Conservation (phyloP, 2,888 invertebrate species). For the Hypolimnas misippus region DNA sequence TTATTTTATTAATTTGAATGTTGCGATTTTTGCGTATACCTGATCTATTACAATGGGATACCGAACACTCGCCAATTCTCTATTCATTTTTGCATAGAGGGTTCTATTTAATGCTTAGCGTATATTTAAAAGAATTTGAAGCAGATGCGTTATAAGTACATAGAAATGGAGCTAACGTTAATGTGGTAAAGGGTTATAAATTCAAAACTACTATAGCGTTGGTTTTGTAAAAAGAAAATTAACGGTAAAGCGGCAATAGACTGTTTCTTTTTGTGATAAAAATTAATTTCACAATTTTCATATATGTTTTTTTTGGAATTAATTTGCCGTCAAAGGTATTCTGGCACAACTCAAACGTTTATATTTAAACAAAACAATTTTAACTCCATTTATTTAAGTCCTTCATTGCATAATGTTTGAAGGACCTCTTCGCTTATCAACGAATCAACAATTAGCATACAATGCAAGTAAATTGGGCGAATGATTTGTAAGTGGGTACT, state of each 20-base stretch:
- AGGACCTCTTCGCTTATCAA: constrained; percentile 68
- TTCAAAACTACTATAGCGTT: not conserved
- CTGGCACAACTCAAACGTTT: not conserved
- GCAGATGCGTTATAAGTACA: constrained; percentile 50
- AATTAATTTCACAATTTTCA: not conserved
- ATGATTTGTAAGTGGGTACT: constrained; percentile 63
- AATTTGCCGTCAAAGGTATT: not conserved
- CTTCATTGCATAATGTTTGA: constrained; percentile 41
- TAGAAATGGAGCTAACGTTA: constrained; percentile 31
- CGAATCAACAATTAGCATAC: constrained; percentile 60
- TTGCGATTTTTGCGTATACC: constrained; percentile 80
- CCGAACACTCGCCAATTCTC: constrained; percentile 56
- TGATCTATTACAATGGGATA: constrained; percentile 72
- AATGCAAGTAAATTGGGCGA: constrained; percentile 72
- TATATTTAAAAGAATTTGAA: constrained; percentile 53
- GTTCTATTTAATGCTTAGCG: constrained; percentile 62
- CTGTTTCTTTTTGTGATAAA: not conserved
- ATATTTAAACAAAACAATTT: constrained; percentile 9
- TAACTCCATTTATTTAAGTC: constrained; percentile 15
- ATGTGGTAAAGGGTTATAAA: constrained; percentile 9
- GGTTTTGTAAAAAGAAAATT: no score
- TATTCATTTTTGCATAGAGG: constrained; percentile 82
- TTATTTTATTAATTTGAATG: constrained; percentile 82
- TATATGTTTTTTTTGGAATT: not conserved
- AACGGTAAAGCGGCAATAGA: not conserved